Evolutionary conservation across 1,140 invertebrate genomes (phyloP), one percentile per base, ranked within the genome.

Genomic region (Polyergus mexicanus): DNA sequence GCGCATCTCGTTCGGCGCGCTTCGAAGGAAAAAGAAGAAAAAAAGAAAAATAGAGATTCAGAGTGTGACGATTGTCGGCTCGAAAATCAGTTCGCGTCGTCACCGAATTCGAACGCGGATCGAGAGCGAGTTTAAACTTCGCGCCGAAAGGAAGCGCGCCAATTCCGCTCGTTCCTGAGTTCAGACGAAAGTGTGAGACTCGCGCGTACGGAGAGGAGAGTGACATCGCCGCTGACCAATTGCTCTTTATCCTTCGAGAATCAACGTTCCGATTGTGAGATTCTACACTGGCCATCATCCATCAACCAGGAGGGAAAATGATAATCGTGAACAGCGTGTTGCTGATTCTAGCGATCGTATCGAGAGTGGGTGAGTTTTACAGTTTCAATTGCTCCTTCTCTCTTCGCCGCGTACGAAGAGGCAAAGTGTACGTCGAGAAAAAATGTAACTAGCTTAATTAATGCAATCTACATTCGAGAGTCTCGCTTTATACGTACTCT

Each of bases 321-420:
- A 83, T 94, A 81, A 76, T 92, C 54, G 69, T 91, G 32, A 92
- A 72, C 87, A 86, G 89, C 62, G 62, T 91, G 28, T 41, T 93
- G 80, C 86, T 93, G 83, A 86, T 92, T 8, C 80, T 93, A 86
- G 92, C 89, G 80, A 81, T 92, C 68, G 68, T 86, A 13, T 92
- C 92, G 28, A 93, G 90, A 90, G 92, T 92, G 66, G 93, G 93
- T 94, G 87, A 93, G 93, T 41, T 38, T 3, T 4, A n/a, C 16
- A 41, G 10, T 10, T 28, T 72, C 19, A 65, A 6, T 77, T 7
- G 16, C 41, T 25, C 22, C 6, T 19, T 3, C 25, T 13, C 11
- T 8, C 41, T 16, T 16, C 6, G n/a, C 11, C 22, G n/a, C 19
- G 54, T 8, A 22, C 65, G 11, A 51, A 19, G 3, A 38, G 32